These are phyloP conservation scores for Eudiplozoon nipponicum DNA, from an alignment of 2,888 invertebrate genomes.

Conservation along the genomic window DNA sequence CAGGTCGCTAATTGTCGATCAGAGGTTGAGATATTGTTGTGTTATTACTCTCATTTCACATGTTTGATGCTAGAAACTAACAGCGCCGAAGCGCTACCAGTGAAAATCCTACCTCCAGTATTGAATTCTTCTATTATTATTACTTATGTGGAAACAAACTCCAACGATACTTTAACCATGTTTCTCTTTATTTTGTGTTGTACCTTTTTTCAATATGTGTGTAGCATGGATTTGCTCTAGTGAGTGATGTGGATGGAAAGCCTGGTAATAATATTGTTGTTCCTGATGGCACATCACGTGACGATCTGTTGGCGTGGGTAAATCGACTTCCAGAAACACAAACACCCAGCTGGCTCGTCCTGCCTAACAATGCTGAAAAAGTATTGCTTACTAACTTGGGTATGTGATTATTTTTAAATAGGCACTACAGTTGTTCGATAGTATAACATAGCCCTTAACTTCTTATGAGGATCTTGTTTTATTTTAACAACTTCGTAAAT, in stretches of 20 bases:
- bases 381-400: constrained; percentile 35
- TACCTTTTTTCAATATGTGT: no score
- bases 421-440: not conserved
- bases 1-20: no score
- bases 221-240: constrained; percentile 59
- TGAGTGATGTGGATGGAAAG: constrained; percentile 36
- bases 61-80: no score
- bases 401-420: constrained; percentile 17
- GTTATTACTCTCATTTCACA: no score
- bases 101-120: no score
- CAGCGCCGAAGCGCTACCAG: no score
- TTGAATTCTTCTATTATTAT: no score
- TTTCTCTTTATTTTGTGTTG: no score
- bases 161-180: no score
- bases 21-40: no score
- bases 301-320: constrained; percentile 87
- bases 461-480: constrained; percentile 7
- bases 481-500: not conserved
- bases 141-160: no score
- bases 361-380: constrained; percentile 91
- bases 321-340: constrained; percentile 49
- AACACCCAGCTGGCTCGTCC: constrained; percentile 82
- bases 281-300: constrained; percentile 66
- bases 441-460: constrained; percentile 11
- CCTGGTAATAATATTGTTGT: constrained; percentile 50